These are phyloP conservation scores for Montipora capricornis DNA, from an alignment of 64 coral and sea anemone species.

Conservation along the genomic window DNA sequence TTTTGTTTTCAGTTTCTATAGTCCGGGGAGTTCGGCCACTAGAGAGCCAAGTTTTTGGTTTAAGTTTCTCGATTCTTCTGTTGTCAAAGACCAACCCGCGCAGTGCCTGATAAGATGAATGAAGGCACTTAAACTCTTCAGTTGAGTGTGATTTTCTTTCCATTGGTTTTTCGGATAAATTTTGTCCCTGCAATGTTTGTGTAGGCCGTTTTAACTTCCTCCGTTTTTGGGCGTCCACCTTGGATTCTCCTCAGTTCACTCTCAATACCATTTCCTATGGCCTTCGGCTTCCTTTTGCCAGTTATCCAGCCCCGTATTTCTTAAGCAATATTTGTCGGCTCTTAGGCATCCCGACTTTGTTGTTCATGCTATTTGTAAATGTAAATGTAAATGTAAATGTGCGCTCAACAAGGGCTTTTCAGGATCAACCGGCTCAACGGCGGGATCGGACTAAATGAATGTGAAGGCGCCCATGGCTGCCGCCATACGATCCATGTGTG, in stretches of 20 bases:
- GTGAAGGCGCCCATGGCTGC: too few species aligned
- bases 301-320: slow-evolving; percentile 17
- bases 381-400: too few species aligned
- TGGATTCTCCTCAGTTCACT: slow-evolving; percentile 56
- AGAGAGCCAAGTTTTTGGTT: too few species aligned
- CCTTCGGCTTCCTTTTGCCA: slow-evolving; percentile 53
- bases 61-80: too few species aligned
- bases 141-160: not conserved
- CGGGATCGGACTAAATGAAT: too few species aligned
- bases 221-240: slow-evolving; percentile 16
- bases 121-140: not conserved
- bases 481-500: too few species aligned
- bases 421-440: too few species aligned
- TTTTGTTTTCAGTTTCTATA: too few species aligned
- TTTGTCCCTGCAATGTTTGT: not conserved
- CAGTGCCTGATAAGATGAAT: not conserved
- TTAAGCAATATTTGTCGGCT: slow-evolving; percentile 36
- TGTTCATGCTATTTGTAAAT: not conserved
- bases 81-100: not conserved
- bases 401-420: too few species aligned
- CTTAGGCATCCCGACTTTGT: slow-evolving; percentile 44
- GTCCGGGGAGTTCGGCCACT: too few species aligned
- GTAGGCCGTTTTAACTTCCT: slow-evolving; percentile 2
- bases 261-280: slow-evolving; percentile 30
- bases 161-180: not conserved